phyloP scores from a whole-genome alignment of 2,888 invertebrate species.

The Drosophila quinaria region DNA sequence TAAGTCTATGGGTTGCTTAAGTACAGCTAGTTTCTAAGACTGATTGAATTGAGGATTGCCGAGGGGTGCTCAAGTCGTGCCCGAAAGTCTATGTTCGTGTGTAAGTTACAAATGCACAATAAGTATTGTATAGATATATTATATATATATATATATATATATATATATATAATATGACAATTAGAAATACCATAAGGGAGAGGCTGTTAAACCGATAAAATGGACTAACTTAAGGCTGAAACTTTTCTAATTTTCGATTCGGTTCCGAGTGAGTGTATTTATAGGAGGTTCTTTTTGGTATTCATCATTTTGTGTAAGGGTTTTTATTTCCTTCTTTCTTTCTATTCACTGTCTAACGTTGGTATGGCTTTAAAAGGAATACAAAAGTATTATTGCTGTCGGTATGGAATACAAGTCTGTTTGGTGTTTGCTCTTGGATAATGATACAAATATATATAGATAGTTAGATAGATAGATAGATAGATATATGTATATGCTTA shows the following conservation, averaged over 20 bases:
- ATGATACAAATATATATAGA: constrained; percentile 17
- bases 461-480: background rate
- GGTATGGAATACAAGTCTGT: constrained; percentile 30
- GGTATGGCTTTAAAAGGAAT: constrained; percentile 11
- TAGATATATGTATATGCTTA: constrained; percentile 26
- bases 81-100: constrained; percentile 48
- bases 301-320: background rate
- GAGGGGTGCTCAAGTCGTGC: constrained; percentile 24
- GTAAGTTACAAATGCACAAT: constrained; percentile 62
- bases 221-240: constrained; percentile 2
- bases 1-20: constrained; percentile 47
- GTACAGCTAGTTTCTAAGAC: constrained; percentile 42
- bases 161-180: constrained; percentile 22
- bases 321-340: background rate
- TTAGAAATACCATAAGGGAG: constrained; percentile 13
- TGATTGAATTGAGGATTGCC: constrained; percentile 9
- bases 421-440: constrained; percentile 17
- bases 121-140: constrained; percentile 21
- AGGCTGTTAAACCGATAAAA: constrained; percentile 12
- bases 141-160: constrained; percentile 3
- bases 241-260: constrained; percentile 1
- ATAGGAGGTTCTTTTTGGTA: constrained; percentile 13
- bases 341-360: background rate
- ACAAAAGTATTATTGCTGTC: constrained; percentile 5
- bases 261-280: constrained; percentile 4